A percentile compares a stretch with the other conserved stretches of the same genome.
Evolutionary conservation across 2,888 invertebrate species (phyloP).

Genomic region (Torymus auratus): DNA sequence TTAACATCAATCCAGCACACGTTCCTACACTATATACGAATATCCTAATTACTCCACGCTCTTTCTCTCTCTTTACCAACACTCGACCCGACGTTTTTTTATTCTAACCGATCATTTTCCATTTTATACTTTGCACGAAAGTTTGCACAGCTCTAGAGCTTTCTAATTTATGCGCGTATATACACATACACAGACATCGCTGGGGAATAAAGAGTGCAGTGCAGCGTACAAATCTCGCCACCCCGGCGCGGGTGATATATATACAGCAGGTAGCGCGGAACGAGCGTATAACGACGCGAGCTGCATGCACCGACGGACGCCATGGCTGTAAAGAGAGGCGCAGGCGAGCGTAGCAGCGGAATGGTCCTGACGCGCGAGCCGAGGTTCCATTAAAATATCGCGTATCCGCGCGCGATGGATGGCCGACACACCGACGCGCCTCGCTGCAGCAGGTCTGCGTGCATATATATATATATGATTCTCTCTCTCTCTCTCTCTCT

Average conservation of each 20-base stretch:
- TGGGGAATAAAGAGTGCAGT: slow-evolving; percentile 21
- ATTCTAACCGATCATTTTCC: not conserved
- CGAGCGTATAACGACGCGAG: slow-evolving; percentile 49
- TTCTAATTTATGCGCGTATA: slow-evolving; percentile 46
- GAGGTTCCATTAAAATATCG: slow-evolving; percentile 54
- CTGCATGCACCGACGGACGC: slow-evolving; percentile 18
- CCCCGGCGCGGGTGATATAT: slow-evolving; percentile 30
- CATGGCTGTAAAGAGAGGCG: slow-evolving; percentile 36
- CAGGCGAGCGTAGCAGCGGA: slow-evolving; percentile 14
- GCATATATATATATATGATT: no score
- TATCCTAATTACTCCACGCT: no score
- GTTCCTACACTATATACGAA: no score
- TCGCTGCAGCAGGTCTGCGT: no score
- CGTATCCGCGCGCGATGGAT: slow-evolving; percentile 40
- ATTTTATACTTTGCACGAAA: slow-evolving; percentile 25
- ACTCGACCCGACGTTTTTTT: not conserved
- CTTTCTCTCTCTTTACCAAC: not conserved
- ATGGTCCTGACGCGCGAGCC: slow-evolving; percentile 23
- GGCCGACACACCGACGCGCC: slow-evolving; percentile 6
- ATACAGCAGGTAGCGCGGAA: slow-evolving; percentile 31
- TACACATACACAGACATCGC: not conserved
- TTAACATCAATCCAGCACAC: slow-evolving; percentile 8
- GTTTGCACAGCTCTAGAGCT: slow-evolving; percentile 24
- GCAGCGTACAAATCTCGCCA: slow-evolving; percentile 31
- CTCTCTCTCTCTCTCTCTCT: no score